Evolutionary conservation across 2,113 vertebrate species (phyloP).

Genomic region (Cottus gobio): DNA sequence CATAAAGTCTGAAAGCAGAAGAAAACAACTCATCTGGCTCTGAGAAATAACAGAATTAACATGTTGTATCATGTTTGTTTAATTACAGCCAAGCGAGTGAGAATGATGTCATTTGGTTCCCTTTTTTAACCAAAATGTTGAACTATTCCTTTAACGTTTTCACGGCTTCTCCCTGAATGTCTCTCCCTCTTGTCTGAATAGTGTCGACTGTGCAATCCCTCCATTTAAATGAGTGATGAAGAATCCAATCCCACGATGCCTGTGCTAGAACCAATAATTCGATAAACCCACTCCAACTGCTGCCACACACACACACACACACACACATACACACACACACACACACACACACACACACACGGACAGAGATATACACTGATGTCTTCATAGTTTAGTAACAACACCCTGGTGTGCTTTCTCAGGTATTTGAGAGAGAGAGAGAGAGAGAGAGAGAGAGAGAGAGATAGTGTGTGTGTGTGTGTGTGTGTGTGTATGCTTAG

Average conservation of each 20-base stretch:
- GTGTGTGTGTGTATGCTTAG: slow-evolving; percentile 17
- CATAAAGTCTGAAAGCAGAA: not conserved
- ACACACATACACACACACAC: slow-evolving; percentile 34
- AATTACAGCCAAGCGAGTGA: not conserved
- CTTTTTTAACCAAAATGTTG: not conserved
- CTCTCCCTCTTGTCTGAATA: not conserved
- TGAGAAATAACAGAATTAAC: not conserved
- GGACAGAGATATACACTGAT: slow-evolving; percentile 25
- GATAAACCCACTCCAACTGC: slow-evolving; percentile 41
- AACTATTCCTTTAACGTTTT: not conserved
- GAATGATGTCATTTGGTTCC: not conserved
- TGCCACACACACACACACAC: slow-evolving; percentile 15
- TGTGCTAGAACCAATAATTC: slow-evolving; percentile 38
- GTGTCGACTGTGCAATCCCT: slow-evolving; percentile 3
- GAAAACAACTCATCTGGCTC: not conserved
- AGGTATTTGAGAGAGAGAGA: slow-evolving; percentile 18
- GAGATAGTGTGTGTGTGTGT: slow-evolving; percentile 28
- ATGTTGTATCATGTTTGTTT: not conserved
- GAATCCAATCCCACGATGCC: slow-evolving; percentile 20
- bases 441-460: too few relatives aligned
- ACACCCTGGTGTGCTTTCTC: slow-evolving; percentile 23
- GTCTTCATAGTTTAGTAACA: slow-evolving; percentile 39
- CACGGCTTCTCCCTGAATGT: not conserved
- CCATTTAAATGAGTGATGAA: slow-evolving; percentile 37
- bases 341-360: not conserved